Conservation (phyloP, 1,140 invertebrate species). For the Leptinotarsa lineolata region DNA sequence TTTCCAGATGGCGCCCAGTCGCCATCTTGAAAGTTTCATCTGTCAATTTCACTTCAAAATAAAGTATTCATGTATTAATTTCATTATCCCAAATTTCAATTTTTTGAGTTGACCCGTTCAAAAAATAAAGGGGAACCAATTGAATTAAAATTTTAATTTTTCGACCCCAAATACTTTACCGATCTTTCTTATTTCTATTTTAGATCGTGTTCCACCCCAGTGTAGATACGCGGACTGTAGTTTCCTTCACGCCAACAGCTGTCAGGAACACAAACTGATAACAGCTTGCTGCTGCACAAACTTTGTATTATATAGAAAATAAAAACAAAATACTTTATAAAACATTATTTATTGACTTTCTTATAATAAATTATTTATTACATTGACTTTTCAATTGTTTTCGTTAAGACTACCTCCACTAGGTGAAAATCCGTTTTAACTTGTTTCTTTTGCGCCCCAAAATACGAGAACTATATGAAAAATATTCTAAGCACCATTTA, state of each 20-base stretch:
- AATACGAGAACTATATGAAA: neutral
- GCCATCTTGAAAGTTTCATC: no score
- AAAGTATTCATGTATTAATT: no score
- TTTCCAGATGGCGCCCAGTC: no score
- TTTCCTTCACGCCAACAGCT: constrained; percentile 74
- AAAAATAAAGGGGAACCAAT: no score
- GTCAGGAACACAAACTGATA: constrained; percentile 71
- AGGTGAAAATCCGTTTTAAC: neutral
- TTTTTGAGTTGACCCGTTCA: no score
- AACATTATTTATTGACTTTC: constrained; percentile 35
- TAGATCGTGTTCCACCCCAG: constrained; percentile 60
- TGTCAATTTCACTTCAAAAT: no score
- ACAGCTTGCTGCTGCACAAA: constrained; percentile 72
- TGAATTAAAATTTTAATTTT: neutral
- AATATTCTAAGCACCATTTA: neutral
- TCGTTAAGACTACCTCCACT: neutral
- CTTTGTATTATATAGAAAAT: constrained; percentile 46
- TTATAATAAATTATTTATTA: constrained; percentile 27
- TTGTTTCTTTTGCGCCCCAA: neutral
- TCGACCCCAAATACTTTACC: neutral
- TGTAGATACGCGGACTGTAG: constrained; percentile 71
- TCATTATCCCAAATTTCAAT: no score
- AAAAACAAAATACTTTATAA: constrained; percentile 25
- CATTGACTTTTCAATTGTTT: constrained; percentile 12
- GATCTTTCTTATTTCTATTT: constrained; percentile 32